Evolutionary conservation across 2,888 invertebrate species (phyloP).

Genomic region (Apotomis turbidana): DNA sequence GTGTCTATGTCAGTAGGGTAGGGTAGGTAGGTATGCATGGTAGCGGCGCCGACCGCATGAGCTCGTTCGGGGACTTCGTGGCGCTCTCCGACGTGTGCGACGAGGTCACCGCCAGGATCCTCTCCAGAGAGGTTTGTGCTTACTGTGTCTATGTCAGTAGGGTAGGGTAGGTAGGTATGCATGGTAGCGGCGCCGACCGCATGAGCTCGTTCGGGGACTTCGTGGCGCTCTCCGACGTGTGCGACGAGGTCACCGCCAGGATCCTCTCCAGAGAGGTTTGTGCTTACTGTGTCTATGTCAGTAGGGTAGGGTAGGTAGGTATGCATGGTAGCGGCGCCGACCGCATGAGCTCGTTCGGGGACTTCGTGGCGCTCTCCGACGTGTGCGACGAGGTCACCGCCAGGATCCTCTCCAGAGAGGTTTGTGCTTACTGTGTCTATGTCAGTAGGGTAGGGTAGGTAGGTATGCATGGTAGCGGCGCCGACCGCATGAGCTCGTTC

Average conservation of each 20-base stretch:
- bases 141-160: too few relatives aligned
- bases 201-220: conserved; percentile 99
- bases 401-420: conserved; percentile 95
- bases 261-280: conserved; percentile 93
- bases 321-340: conserved; percentile 98
- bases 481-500: conserved; percentile 99
- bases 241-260: conserved; percentile 95
- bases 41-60: conserved; percentile 99
- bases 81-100: conserved; percentile 97
- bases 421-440: background rate
- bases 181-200: conserved; percentile 98
- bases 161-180: conserved; percentile 85
- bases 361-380: conserved; percentile 97
- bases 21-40: conserved; percentile 91
- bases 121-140: conserved; percentile 89
- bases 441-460: too few relatives aligned
- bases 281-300: background rate
- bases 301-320: conserved; percentile 75
- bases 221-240: conserved; percentile 95
- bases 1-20: too few relatives aligned
- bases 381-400: conserved; percentile 95
- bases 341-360: conserved; percentile 99
- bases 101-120: conserved; percentile 94
- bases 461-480: conserved; percentile 97
- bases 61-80: conserved; percentile 99